Evolutionary conservation across 1,140 invertebrate species (phyloP), one percentile per base, ranked within the genome.

Genomic region (Micrasema longulum): DNA sequence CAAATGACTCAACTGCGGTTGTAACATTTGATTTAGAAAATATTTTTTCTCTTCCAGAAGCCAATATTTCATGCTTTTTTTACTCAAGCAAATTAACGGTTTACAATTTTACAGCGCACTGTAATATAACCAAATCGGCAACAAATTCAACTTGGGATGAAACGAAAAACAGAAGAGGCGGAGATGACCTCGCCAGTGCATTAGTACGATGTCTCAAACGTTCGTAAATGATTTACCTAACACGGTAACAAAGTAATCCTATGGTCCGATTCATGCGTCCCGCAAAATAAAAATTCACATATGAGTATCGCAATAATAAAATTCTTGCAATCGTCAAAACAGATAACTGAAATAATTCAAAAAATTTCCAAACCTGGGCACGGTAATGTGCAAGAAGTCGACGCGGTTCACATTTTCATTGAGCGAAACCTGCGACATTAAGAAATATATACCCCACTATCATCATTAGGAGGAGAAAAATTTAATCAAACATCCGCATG

Each of bases 11-110:
- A 14, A 45, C 43, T 1, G 43, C 43, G 11, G 43, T 45, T 45
- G 14, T 45, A n/a, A 45, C 43, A 4, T 45, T n/a, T 16, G 43
- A 45, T 4, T 45, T 45, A 16, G 43, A 45, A 45, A 45, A 45
- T 14, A 45, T 45, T 45, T 45, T 45, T 45, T n/a, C 11, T n/a
- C 43, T 45, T 1, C 43, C 43, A 45, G 14, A 6, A n/a, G 43
- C 12, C 14, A 45, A 45, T n/a, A 45, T 45, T 1, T 45, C 43
- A 5, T 45, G 43, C 14, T 45, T 45, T n/a, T 45, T 45, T 45
- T 45, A 45, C 16, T n/a, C 11, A n/a, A 45, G 43, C 4, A 45
- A n/a, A n/a, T 14, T 45, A n/a, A 45, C 43, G 6, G 12, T 45
- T n/a, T 45, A 45, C 4, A 45, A 31, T 31, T 31, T 31, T 6